These are phyloP conservation scores for Corvus moneduloides DNA, from an alignment of 2,113 vertebrate species.

Conservation along the genomic window DNA sequence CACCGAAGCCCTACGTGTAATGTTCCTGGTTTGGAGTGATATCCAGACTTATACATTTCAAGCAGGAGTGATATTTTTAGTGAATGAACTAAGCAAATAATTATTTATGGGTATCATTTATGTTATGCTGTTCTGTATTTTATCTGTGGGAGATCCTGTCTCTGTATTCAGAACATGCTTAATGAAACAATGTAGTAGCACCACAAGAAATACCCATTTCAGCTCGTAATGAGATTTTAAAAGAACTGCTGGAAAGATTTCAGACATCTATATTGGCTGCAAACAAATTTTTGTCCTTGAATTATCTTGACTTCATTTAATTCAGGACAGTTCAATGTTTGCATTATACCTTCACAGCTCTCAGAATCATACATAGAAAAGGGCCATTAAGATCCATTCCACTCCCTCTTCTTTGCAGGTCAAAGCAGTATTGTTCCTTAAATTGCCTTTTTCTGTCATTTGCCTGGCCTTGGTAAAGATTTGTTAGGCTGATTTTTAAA, in stretches of 20 bases:
- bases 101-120: neutral
- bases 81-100: neutral
- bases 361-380: neutral
- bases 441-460: neutral
- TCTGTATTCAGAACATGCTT: neutral
- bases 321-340: neutral
- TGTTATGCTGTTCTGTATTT: neutral
- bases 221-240: conserved; percentile 5
- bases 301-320: conserved; percentile 1
- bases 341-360: neutral
- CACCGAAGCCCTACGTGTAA: rapidly evolving
- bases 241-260: neutral
- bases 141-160: neutral
- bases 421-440: neutral
- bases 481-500: neutral
- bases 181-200: neutral
- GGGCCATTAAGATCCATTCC: neutral
- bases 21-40: neutral
- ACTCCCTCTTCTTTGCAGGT: neutral
- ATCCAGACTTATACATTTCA: neutral
- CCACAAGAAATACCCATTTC: neutral
- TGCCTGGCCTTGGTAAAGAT: neutral
- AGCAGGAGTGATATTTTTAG: neutral
- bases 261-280: neutral
- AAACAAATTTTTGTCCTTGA: conserved; percentile 37